Evolutionary conservation across 2,113 vertebrate genomes (phyloP).

Genomic region (Alligator sinensis): DNA sequence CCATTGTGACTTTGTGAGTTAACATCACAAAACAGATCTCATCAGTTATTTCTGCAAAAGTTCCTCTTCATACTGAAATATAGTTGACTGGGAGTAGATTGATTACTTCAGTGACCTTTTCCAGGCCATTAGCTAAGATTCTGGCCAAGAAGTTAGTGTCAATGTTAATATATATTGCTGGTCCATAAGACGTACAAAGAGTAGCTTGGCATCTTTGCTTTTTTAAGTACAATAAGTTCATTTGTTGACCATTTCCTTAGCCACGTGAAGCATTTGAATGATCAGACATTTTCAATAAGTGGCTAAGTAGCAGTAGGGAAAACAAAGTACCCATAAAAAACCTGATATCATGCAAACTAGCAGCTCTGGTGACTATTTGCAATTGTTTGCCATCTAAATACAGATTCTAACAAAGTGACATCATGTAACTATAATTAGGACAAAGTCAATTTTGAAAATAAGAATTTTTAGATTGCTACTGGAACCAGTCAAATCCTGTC

Average conservation of each 20-base stretch:
- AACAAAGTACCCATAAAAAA: background rate
- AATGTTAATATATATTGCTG: background rate
- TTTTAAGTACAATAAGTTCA: background rate
- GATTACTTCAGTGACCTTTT: background rate
- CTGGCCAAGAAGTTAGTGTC: background rate
- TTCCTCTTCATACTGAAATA: background rate
- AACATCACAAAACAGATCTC: background rate
- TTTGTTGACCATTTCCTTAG: background rate
- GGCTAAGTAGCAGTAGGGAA: background rate
- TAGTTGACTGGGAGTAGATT: background rate
- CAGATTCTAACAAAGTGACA: background rate
- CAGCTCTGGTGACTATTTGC: background rate
- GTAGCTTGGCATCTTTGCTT: background rate
- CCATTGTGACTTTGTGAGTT: too few relatives aligned
- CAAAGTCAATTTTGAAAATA: background rate
- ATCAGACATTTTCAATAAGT: background rate
- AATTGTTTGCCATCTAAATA: background rate
- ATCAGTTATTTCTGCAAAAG: conserved; percentile 8
- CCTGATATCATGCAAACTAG: background rate
- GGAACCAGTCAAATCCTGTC: background rate
- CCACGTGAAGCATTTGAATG: background rate
- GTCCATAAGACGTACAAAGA: background rate
- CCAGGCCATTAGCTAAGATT: background rate
- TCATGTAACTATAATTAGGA: background rate
- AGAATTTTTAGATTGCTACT: background rate